Base-by-base conservation (phyloP, 2,113 vertebrate genomes). In the Albula goreensis region DNA sequence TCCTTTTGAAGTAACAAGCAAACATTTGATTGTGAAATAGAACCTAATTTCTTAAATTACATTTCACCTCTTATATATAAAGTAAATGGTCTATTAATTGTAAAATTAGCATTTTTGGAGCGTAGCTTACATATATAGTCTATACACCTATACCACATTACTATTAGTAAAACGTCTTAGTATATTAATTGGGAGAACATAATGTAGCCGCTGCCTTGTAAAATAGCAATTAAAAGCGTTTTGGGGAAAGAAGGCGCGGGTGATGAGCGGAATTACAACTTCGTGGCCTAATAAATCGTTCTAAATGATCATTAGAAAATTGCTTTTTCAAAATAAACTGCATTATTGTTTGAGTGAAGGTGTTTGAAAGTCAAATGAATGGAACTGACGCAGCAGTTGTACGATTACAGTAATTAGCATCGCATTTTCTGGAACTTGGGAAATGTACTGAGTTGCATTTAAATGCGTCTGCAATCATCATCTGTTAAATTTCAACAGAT, bases 381-480 rank as follows among this genome's bases (percentile, higher is more conserved):
- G 60, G 41, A 74, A 84, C 49, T 77, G 83, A 84, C 83, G 66
- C 60, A 13, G 49, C 60, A 84, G 13, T n/a, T 15, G 63, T 52
- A 31, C 49, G 17, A 53, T 74, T 52, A 77, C 63, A 48, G 49
- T 84, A 77, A 83, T 83, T 63, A 83, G 80, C 17, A 1, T 50
- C 49, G 81, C 81, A 83, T 83, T 83, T 83, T 53, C 56, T 63
- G 52, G 48, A 83, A 83, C n/a, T 83, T 83, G 52, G n/a, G 7
- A 63, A 83, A 83, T 60, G 52, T 83, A 60, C 57, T 15, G 31
- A n/a, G 70, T 31, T 83, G 81, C 17, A 41, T 83, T 83, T 57
- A 83, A 83, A 83, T 83, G 52, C 81, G 19, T 83, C 60, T 25
- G n/a, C 48, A 53, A 82, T 82, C 53, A 57, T 63, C 81, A 83